Base-by-base conservation (phyloP, 2,113 vertebrate genomes). In the Pteronura brasiliensis region DNA sequence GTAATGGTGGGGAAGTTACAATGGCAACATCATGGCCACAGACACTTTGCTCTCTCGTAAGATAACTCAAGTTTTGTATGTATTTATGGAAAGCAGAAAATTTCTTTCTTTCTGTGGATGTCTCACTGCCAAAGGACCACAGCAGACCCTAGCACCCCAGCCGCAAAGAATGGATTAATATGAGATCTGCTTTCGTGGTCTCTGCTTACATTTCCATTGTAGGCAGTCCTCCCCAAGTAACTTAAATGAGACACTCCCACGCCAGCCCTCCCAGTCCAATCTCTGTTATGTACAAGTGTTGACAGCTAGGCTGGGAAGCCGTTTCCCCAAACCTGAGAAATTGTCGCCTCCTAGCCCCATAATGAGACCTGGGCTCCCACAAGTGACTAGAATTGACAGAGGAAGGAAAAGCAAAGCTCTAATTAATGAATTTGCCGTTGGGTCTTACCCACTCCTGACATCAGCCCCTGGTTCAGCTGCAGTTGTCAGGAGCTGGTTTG, bases 311-410 rank as follows among this genome's bases (percentile, higher is more conserved):
- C 83, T 21, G 39, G 74, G n/a, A 82, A 77, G 14, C 59, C 11
- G 21, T 88, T 96, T 92, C 44, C 77, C 77, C 76, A 90, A 77
- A 42, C 77, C 76, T 52, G 47, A 79, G 90, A 90, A 17, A 47
- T 15, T 34, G 83, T 80, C 31, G 1, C 61, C 3, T 90, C 92
- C 29, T 13, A 76, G 63, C 72, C 21, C 67, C 5, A 0, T 96
- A 97, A 92, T 95, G 92, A 97, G 97, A 59, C 96, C 93, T 3
- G 29, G 55, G 47, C 79, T 63, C 72, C 91, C 55, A 13, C 79
- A 27, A 69, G 93, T 49, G 77, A 34, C 95, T 76, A 14, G 92
- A 90, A 55, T 42, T 95, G 93, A 91, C 92, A 91, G 91, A 81
- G 72, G 23, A 36, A 82, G 52, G 67, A 20, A 76, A 84, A 89